These are phyloP conservation scores for Aplodontia rufa DNA, from an alignment of 2,113 vertebrate genomes.

Conservation along the genomic window DNA sequence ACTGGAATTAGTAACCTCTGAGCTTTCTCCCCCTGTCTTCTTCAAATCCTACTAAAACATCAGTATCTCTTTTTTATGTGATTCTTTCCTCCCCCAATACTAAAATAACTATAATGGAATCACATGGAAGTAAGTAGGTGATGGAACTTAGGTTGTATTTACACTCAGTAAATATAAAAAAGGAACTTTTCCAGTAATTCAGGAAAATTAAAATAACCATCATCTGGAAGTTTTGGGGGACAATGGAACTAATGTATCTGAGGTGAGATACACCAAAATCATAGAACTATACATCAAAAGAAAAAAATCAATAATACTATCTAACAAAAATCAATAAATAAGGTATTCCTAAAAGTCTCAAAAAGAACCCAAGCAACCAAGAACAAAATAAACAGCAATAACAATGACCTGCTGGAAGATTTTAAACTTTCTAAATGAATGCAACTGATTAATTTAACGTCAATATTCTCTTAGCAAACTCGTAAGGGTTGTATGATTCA, in stretches of 20 bases:
- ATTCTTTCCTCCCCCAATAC: not conserved
- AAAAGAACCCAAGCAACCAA: not conserved
- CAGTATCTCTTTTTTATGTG: not conserved
- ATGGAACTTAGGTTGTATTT: not conserved
- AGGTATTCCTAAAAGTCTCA: not conserved
- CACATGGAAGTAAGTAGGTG: not conserved
- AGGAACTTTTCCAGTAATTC: not conserved
- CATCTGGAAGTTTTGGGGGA: not conserved
- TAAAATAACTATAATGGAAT: not conserved
- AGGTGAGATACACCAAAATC: not conserved
- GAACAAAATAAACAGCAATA: not conserved
- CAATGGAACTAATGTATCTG: not conserved
- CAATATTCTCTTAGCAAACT: not conserved
- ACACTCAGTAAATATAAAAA: not conserved
- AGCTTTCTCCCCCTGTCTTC: not conserved
- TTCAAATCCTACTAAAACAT: not conserved
- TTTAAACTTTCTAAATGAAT: not conserved
- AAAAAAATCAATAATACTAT: not conserved
- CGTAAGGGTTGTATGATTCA: not conserved
- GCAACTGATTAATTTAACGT: not conserved
- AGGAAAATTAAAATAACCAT: not conserved
- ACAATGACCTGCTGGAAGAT: not conserved
- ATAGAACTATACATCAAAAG: not conserved
- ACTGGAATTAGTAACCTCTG: not conserved
- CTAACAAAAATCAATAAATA: not conserved